Evolutionary conservation across 2,113 vertebrate species (phyloP).

Genomic region (Martes martes): DNA sequence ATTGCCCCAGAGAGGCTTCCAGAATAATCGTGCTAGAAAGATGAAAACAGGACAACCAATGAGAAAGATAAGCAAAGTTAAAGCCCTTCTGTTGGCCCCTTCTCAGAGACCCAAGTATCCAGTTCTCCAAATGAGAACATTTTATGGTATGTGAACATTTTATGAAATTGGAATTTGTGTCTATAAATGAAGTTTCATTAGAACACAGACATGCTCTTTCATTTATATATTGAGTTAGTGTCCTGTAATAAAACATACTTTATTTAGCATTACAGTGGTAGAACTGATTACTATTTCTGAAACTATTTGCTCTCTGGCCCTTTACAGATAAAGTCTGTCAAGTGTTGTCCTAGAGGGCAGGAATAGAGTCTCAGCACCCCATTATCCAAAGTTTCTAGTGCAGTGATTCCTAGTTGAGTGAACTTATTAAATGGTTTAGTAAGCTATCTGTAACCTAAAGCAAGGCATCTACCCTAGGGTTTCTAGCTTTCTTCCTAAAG

Average conservation of each 20-base stretch:
- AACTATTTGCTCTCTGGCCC: background rate
- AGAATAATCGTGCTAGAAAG: background rate
- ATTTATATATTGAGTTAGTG: background rate
- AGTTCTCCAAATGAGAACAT: slow-evolving; percentile 24
- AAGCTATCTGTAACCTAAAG: background rate
- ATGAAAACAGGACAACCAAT: background rate
- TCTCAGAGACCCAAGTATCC: background rate
- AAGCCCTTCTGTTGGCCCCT: background rate
- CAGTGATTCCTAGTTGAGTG: background rate
- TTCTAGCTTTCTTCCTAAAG: background rate
- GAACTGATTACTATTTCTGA: background rate
- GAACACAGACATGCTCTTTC: background rate
- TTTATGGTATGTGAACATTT: background rate
- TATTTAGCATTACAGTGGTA: background rate
- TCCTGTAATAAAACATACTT: background rate
- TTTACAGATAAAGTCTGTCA: background rate
- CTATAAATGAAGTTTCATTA: background rate
- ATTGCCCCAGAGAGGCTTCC: too few species aligned
- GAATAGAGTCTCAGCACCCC: background rate
- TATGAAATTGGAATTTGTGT: background rate
- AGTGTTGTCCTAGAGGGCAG: background rate
- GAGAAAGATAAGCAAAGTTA: background rate
- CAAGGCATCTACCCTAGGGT: background rate
- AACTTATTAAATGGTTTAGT: background rate
- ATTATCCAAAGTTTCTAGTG: background rate